A percentile compares a stretch with the other conserved stretches of the same genome.
Evolutionary conservation across 2,888 invertebrate species (phyloP).

Genomic region (Lasioglossum vierecki): DNA sequence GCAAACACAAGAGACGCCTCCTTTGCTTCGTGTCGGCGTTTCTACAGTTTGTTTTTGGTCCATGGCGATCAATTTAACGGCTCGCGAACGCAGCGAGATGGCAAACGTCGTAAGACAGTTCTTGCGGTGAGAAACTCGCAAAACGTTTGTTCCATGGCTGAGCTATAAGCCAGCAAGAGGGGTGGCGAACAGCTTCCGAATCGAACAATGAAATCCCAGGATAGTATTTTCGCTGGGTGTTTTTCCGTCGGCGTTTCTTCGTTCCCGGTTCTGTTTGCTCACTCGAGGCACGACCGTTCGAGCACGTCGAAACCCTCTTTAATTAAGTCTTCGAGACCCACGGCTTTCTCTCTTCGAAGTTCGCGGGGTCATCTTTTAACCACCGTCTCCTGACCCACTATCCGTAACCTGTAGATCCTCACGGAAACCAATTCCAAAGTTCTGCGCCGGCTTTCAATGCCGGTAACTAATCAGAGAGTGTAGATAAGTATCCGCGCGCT

Average conservation of each 20-base stretch:
- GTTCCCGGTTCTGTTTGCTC: neutral
- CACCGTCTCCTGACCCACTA: neutral
- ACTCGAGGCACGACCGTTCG: neutral
- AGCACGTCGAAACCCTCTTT: conserved; percentile 18
- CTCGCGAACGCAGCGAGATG: neutral
- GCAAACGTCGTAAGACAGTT: neutral
- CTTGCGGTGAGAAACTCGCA: neutral
- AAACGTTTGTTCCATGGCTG: neutral
- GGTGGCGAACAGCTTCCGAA: neutral
- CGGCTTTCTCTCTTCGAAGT: neutral
- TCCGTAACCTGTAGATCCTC: conserved; percentile 24
- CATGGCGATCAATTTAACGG: neutral
- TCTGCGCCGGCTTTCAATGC: neutral
- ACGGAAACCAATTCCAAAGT: conserved; percentile 25
- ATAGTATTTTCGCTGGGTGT: neutral
- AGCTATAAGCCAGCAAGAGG: neutral
- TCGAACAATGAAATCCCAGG: neutral
- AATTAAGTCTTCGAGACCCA: conserved; percentile 16
- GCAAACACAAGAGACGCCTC: neutral
- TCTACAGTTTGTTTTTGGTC: neutral
- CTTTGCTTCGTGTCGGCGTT: neutral
- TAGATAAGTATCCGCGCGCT: neutral
- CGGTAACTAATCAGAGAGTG: neutral
- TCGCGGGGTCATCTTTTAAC: conserved; percentile 8
- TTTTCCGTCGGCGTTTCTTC: neutral